Evolutionary conservation across 1,140 invertebrate species (phyloP), one percentile per base, ranked within the genome.

Genomic region (Sitobion miscanthi): DNA sequence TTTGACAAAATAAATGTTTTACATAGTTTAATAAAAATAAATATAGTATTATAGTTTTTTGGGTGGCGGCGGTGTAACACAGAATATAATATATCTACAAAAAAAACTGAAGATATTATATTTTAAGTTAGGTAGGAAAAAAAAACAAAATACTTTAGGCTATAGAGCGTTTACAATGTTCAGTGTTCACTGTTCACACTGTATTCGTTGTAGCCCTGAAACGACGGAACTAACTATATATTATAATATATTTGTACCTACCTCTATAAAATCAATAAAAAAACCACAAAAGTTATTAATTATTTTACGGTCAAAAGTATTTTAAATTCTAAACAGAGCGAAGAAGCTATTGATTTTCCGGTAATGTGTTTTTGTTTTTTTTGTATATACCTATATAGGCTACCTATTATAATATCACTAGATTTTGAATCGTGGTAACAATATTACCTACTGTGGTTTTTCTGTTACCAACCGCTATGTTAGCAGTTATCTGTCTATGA

Each of bases 201-300:
- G 62, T 69, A n/a, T n/a, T 69, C n/a, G 35, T 23, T 49, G 30
- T 52, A 88, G 42, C 47, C 47, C 47, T 88, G 47, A 88, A 88
- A 88, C 47, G 25, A 35, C 30, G 45, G 47, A 88, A 88, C 47
- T 88, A 88, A 88, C 47, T 49, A 88, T 14, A n/a, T n/a, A 62
- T 25, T 47, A 47, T 47, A 47, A 5, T 47, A 47, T 47, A 25
- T 57, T 8, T 62, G 57, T n/a, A 69, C 42, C 42, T 42, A 42
- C 62, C 25, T 69, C 9, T 69, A 88, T 52, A 30, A 52, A 52
- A 88, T 88, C 47, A 88, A 88, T 88, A 88, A 52, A 88, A 45
- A 85, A 2, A 38, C 83, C 42, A 42, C 83, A 42, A 85, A 42
- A 42, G 38, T 25, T 42, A 25, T 85, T 85, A 42, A 85, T 42